Evolutionary conservation across 2,113 vertebrate species (phyloP).

Genomic region (Elaphurus davidianus): DNA sequence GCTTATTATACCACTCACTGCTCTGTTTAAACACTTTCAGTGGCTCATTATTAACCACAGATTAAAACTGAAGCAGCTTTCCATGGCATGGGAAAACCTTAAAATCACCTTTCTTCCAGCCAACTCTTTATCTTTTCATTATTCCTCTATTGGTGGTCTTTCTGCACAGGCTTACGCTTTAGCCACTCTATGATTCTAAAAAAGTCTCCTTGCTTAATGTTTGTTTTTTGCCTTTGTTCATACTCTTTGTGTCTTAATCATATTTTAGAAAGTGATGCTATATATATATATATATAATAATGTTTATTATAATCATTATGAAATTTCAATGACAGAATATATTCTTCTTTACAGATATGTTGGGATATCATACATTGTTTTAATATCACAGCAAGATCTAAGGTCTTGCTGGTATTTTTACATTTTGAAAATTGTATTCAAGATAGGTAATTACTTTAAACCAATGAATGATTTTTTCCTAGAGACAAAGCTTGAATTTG

Average conservation of each 20-base stretch:
- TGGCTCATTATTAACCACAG: not conserved
- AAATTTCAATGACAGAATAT: not conserved
- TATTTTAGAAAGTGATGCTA: not conserved
- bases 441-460: not conserved
- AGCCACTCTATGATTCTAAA: not conserved
- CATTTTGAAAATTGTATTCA: not conserved
- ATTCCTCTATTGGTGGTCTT: not conserved
- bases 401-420: not conserved
- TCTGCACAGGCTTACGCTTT: not conserved
- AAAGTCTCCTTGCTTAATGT: not conserved
- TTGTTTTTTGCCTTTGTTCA: slow-evolving; percentile 2
- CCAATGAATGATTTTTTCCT: not conserved
- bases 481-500: not conserved
- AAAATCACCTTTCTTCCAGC: not conserved
- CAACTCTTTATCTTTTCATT: not conserved
- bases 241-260: not conserved
- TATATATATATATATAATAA: too few species aligned
- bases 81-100: not conserved
- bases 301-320: not conserved
- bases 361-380: not conserved
- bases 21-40: not conserved
- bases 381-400: not conserved
- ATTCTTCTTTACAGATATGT: not conserved
- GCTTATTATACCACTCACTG: not conserved
- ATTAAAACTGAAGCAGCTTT: not conserved